A percentile compares a stretch with the other conserved stretches of the same genome.
Evolutionary conservation across 2,113 vertebrate genomes (phyloP).

Genomic region (Ahaetulla prasina): DNA sequence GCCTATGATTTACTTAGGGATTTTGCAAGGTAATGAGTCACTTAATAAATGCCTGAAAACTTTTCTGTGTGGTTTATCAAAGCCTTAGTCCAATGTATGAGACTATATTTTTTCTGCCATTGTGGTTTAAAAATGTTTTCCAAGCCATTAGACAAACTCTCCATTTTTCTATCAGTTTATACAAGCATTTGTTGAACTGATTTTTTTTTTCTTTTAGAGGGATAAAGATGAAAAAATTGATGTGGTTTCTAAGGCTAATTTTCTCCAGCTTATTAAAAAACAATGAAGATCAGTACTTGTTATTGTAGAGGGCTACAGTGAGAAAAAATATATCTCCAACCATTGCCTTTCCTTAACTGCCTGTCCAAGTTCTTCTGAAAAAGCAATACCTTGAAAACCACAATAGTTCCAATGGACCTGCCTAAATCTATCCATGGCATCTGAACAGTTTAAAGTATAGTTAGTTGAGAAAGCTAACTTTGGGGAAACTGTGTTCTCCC

Average conservation of each 20-base stretch:
- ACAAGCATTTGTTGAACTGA: background rate
- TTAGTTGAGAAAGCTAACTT: background rate
- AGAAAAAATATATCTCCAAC: background rate
- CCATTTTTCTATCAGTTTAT: slow-evolving; percentile 1
- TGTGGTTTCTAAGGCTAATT: background rate
- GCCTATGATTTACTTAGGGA: slow-evolving; percentile 51
- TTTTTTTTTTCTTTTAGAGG: background rate
- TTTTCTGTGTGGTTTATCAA: slow-evolving; percentile 50
- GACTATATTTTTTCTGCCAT: background rate
- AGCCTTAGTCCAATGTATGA: background rate
- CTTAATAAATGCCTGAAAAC: slow-evolving; percentile 44
- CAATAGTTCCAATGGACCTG: background rate
- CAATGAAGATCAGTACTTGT: background rate
- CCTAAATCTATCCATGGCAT: background rate
- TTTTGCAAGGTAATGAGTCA: slow-evolving; percentile 46
- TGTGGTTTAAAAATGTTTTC: slow-evolving; percentile 23
- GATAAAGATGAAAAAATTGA: background rate
- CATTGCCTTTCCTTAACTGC: background rate
- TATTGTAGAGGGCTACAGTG: background rate
- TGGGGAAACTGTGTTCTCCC: background rate
- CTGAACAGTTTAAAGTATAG: background rate
- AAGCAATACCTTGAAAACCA: background rate
- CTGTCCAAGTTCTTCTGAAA: background rate
- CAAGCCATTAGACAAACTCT: slow-evolving; percentile 13
- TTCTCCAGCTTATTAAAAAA: background rate